A percentile compares a stretch with the other conserved stretches of the same genome.
phyloP scores from a whole-genome alignment of 2,797 vertebrate species.

The Aeoliscus strigatus region DNA sequence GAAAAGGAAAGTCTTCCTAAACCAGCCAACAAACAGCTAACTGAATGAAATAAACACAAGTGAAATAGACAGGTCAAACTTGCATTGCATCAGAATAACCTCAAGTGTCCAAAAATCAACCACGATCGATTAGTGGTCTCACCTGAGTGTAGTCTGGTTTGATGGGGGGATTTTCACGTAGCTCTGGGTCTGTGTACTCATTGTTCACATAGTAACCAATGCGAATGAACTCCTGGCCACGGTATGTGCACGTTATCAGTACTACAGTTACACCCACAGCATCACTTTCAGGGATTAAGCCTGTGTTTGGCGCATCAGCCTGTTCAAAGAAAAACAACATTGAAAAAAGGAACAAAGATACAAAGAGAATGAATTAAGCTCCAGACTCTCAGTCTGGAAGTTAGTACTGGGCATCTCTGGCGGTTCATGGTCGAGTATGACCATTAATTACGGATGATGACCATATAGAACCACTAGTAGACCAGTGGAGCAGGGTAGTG shows the following conservation, averaged over 20 bases:
- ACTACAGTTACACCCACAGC: slow-evolving; percentile 91
- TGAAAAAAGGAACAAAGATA: too few relatives aligned
- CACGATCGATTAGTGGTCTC: slow-evolving; percentile 22
- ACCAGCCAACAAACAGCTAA: too few relatives aligned
- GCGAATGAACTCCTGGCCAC: slow-evolving; percentile 89
- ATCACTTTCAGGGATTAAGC: slow-evolving; percentile 88
- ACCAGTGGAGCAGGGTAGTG: too few relatives aligned
- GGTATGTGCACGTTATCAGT: slow-evolving; percentile 91
- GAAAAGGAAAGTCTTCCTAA: neutral
- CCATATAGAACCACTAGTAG: too few relatives aligned
- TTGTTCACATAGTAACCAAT: slow-evolving; percentile 95
- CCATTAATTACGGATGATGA: too few relatives aligned
- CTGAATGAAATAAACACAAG: neutral
- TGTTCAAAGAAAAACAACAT: slow-evolving; percentile 46
- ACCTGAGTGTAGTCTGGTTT: slow-evolving; percentile 91
- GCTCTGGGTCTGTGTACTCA: slow-evolving; percentile 86
- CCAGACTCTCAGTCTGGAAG: too few relatives aligned
- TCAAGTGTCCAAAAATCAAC: slow-evolving; percentile 2
- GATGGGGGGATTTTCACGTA: slow-evolving; percentile 86
- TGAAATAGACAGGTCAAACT: neutral
- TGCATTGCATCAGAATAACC: neutral
- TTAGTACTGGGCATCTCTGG: too few relatives aligned
- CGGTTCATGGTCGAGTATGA: too few relatives aligned
- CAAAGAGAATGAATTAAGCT: too few relatives aligned
- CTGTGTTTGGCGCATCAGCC: slow-evolving; percentile 87